Evolutionary conservation across 2,113 vertebrate species (phyloP).

Genomic region (Pycnonotus jocosus): DNA sequence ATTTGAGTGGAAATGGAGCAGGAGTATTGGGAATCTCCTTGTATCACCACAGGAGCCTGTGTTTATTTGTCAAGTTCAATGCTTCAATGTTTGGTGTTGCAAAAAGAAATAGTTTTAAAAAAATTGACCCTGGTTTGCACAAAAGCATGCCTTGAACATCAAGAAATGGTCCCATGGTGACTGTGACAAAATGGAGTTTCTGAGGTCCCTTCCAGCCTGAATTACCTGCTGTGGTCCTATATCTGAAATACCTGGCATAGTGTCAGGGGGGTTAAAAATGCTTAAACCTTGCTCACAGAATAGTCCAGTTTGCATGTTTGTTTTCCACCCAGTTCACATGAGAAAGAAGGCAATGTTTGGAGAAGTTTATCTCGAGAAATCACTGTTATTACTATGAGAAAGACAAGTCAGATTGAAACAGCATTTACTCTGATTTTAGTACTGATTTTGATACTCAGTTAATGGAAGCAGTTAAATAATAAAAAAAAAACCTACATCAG

Average conservation of each 20-base stretch:
- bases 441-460: background rate
- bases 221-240: background rate
- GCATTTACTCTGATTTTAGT: background rate
- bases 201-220: background rate
- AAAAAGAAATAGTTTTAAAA: background rate
- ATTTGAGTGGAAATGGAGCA: background rate
- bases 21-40: background rate
- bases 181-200: background rate
- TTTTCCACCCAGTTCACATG: background rate
- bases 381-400: background rate
- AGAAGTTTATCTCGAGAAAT: background rate
- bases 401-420: background rate
- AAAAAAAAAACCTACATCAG: background rate
- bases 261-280: background rate
- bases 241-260: background rate
- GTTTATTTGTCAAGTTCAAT: background rate
- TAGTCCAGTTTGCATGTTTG: background rate
- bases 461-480: background rate
- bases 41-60: background rate
- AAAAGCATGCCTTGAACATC: background rate
- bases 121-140: background rate
- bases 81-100: background rate
- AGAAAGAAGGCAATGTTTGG: background rate
- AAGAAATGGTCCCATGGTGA: fast-evolving
- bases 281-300: background rate